These are phyloP conservation scores for Doris montereyensis DNA, from an alignment of 2,888 invertebrate species.

Conservation along the genomic window DNA sequence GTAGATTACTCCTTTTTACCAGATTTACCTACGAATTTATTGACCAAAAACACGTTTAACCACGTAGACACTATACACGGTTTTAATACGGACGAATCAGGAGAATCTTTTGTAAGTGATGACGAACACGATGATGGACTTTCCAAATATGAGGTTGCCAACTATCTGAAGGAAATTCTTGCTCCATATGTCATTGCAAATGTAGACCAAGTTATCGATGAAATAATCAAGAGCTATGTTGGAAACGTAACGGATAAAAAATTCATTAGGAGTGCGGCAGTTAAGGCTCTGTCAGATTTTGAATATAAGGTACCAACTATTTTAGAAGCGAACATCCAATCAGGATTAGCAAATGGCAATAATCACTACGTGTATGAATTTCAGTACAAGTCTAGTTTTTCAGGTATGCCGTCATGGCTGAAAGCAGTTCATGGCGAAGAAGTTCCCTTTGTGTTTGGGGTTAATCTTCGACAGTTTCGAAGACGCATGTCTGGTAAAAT, in stretches of 20 bases:
- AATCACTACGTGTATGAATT: constrained; percentile 21
- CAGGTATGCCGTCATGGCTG: neutral
- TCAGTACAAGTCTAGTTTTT: neutral
- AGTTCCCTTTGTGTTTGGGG: constrained; percentile 20
- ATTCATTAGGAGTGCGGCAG: neutral
- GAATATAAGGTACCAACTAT: no score
- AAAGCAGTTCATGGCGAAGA: constrained; percentile 9
- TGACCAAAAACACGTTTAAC: neutral
- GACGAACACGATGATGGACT: neutral
- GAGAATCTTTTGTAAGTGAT: neutral
- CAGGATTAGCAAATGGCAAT: no score
- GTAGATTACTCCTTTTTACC: neutral
- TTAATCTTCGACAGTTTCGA: neutral
- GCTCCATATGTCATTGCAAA: neutral
- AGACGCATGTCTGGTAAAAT: neutral
- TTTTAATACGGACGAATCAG: constrained; percentile 3
- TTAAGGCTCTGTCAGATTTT: neutral
- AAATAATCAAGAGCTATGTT: neutral
- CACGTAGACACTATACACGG: constrained; percentile 21
- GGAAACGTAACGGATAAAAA: neutral
- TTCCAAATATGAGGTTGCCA: neutral
- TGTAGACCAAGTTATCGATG: neutral
- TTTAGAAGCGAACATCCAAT: no score
- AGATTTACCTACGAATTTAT: neutral
- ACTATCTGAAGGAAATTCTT: neutral